Conservation (phyloP, 2,113 vertebrate genomes). For the Piliocolobus tephrosceles region DNA sequence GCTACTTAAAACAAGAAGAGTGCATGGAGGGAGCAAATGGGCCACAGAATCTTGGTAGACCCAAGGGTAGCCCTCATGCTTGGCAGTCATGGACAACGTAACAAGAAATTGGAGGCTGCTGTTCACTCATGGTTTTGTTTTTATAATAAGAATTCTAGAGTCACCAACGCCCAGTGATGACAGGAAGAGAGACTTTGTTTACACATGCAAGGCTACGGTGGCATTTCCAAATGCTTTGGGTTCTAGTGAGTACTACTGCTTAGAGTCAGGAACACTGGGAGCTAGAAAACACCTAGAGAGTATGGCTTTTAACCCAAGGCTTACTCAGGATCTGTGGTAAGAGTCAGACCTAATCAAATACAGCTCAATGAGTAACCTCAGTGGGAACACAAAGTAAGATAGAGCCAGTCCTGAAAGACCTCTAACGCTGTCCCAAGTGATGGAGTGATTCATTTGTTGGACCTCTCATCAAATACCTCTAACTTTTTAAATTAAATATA, state of each 20-base stretch:
- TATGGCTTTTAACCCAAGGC: no score
- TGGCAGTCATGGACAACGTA: background rate
- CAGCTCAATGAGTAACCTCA: accelerated
- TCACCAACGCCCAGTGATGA: background rate
- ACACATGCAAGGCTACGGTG: background rate
- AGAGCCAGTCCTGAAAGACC: background rate
- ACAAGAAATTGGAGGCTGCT: background rate
- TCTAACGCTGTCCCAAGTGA: background rate
- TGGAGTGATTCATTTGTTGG: background rate
- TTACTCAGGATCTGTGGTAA: background rate
- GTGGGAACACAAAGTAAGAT: background rate
- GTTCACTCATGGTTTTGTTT: background rate
- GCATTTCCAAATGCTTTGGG: background rate
- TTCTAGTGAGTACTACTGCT: background rate
- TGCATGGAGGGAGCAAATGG: no score
- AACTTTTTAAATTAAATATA: background rate
- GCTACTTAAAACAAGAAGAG: background rate
- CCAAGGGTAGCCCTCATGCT: background rate
- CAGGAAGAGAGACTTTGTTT: background rate
- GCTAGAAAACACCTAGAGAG: background rate
- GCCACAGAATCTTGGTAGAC: background rate
- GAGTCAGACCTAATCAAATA: background rate
- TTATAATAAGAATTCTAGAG: background rate
- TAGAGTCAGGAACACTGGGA: background rate
- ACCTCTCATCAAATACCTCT: background rate